Evolutionary conservation across 1,140 invertebrate genomes (phyloP).

Genomic region (Halictus rubicundus): DNA sequence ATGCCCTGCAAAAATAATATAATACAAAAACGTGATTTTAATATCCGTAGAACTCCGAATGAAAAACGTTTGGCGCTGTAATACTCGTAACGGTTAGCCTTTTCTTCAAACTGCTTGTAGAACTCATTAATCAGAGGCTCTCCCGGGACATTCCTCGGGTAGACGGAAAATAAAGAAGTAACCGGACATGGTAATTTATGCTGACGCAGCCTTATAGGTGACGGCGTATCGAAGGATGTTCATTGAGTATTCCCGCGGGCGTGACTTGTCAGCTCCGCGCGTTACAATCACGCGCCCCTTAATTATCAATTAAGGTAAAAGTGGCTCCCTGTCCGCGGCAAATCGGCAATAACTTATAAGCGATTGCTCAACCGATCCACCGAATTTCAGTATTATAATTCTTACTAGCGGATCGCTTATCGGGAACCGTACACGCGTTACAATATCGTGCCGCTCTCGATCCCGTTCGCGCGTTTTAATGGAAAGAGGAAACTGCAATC

Average conservation of each 20-base stretch:
- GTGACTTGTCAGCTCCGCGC: neutral
- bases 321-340: neutral
- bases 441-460: conserved; percentile 18
- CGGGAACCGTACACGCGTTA: conserved; percentile 19
- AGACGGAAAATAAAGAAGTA: neutral
- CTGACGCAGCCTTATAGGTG: neutral
- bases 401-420: conserved; percentile 24
- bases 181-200: neutral
- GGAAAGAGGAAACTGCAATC: conserved; percentile 78
- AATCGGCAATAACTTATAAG: neutral
- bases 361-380: conserved; percentile 1
- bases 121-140: neutral
- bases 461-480: conserved; percentile 53
- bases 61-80: no score
- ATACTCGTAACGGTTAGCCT: neutral
- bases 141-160: neutral
- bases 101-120: neutral
- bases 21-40: no score
- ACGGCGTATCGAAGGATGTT: neutral
- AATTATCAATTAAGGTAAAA: conserved; percentile 34
- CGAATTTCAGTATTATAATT: conserved; percentile 34
- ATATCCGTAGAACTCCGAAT: no score
- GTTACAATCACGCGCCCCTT: conserved; percentile 9
- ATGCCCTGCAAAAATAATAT: no score
- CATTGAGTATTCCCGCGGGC: neutral